Evolutionary conservation across 2,797 vertebrate genomes (phyloP), one percentile per base, ranked within the genome.

Genomic region (Argentina silus): DNA sequence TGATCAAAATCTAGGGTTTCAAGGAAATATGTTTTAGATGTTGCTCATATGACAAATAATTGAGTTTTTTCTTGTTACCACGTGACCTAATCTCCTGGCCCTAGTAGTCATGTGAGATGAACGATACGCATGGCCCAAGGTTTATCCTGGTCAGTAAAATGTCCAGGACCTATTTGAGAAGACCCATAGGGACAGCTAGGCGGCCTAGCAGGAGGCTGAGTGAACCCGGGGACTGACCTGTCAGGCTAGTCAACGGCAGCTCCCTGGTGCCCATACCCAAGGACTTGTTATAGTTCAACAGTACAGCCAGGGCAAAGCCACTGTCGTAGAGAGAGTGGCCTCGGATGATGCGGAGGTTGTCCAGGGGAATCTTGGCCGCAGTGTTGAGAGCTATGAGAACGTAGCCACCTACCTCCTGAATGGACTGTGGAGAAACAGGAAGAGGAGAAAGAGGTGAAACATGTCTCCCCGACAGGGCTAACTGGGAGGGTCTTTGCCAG

Each of bases 341-440:
- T 42, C 98, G 91, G 84, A 99, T 96, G 85, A 98, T 96, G 83
- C 95, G 95, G 60, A 99, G 95, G 76, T 96, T 99, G 65, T 95
- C 93, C 70, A 99, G 83, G 0, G 96, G 95, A 81, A 99, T 97
- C 73, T 67, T 93, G 63, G 93, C 82, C 0, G 92, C 95, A 0
- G 87, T 87, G 89, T 98, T 99, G 70, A 98, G 86, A 0, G 93
- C 97, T 0, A 99, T 96, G 79, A 99, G 93, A 47, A 98, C 97
- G 0, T 98, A 98, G 57, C 98, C 98, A 0, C 95, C 95, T 21
- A 99, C 98, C 83, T 99, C 98, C 91, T 96, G 95, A 78, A 99
- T 99, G 0, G 93, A 95, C 98, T 99, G 80, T 15, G 59, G 67
- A 74, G 6, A 61, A 42, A 61, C 59, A 61, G 27, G n/a, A n/a